phyloP scores from a whole-genome alignment of 2,888 invertebrate species.

The Himalopsyche anomala region DNA sequence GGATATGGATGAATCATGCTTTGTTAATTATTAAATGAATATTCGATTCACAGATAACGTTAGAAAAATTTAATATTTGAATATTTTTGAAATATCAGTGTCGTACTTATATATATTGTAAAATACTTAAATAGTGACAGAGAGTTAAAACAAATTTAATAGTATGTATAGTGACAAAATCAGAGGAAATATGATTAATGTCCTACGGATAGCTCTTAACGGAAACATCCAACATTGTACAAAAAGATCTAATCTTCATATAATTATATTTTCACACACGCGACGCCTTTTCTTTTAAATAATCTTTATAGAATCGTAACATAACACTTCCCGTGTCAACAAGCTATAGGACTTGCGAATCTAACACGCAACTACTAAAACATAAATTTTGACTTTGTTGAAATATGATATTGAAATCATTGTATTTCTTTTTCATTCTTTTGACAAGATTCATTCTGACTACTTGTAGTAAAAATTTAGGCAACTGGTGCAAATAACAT shows the following conservation, averaged over 20 bases:
- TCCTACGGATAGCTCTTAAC: not conserved
- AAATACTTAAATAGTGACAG: not conserved
- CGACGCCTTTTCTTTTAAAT: too few species aligned
- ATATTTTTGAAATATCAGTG: constrained; percentile 38
- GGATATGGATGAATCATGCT: not conserved
- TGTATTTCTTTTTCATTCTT: too few species aligned
- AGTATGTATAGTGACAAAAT: constrained; percentile 13
- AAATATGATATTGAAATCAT: too few species aligned
- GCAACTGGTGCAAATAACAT: too few species aligned
- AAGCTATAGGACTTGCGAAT: too few species aligned
- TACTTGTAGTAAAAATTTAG: too few species aligned
- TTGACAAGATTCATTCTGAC: too few species aligned
- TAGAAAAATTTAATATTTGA: constrained; percentile 14
- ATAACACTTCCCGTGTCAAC: too few species aligned
- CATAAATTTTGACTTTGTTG: too few species aligned
- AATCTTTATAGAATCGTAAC: too few species aligned
- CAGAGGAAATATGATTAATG: constrained; percentile 17
- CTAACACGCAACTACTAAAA: too few species aligned
- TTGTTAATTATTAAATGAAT: constrained; percentile 21
- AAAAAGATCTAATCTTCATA: constrained; percentile 28
- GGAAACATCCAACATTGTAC: constrained; percentile 20
- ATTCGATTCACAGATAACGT: not conserved
- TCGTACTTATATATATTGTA: constrained; percentile 31
- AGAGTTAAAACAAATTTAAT: not conserved
- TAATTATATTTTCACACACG: not conserved